phyloP scores from a whole-genome alignment of 2,113 vertebrate genomes.

The Tychaedon coryphoeus region DNA sequence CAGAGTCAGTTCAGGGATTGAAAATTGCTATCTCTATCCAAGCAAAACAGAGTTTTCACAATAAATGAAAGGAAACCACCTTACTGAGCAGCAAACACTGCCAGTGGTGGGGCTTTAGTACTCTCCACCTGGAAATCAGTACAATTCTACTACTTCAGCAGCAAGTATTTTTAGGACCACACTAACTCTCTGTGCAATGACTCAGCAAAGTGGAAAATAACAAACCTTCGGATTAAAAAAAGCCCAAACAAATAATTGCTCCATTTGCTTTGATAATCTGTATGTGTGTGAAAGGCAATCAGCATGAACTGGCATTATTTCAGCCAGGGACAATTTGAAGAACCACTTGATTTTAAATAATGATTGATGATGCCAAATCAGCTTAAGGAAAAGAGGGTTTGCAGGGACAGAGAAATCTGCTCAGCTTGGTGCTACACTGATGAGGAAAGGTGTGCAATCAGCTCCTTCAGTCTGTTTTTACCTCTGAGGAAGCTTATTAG shows the following conservation, averaged over 20 bases:
- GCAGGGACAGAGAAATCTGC: neutral
- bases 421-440: neutral
- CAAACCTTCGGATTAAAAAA: neutral
- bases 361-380: neutral
- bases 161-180: conserved; percentile 30
- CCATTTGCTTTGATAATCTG: neutral
- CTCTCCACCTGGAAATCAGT: conserved; percentile 40
- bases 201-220: neutral
- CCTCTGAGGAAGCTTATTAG: neutral
- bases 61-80: conserved; percentile 55
- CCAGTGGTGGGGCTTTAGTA: neutral
- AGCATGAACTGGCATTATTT: neutral
- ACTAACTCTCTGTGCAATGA: neutral
- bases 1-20: conserved; percentile 28
- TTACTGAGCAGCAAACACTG: neutral
- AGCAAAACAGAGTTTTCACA: conserved; percentile 70
- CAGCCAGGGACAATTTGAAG: neutral
- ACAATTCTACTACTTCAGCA: neutral
- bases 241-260: neutral
- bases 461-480: neutral
- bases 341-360: conserved; percentile 9
- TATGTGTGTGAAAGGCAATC: neutral
- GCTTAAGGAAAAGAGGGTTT: neutral
- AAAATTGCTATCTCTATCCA: conserved; percentile 40
- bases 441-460: neutral